Evolutionary conservation across 2,113 vertebrate genomes (phyloP).

Genomic region (Brienomyrus brachyistius): DNA sequence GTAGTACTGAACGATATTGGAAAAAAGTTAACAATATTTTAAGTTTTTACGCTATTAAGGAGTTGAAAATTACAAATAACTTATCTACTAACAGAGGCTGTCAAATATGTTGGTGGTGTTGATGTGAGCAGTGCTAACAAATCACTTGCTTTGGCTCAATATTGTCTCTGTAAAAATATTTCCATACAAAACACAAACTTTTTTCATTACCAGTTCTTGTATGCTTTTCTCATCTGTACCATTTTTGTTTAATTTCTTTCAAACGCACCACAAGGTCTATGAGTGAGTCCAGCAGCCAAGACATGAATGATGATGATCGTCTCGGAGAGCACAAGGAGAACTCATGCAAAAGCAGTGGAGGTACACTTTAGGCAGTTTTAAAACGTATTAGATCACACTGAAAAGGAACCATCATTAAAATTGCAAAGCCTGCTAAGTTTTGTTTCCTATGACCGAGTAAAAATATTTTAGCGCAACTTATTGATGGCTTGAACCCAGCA

Average conservation of each 20-base stretch:
- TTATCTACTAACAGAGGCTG: background rate
- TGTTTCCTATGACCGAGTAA: background rate
- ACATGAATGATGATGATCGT: background rate
- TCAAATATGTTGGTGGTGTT: background rate
- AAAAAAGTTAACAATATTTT: background rate
- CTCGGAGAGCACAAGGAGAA: background rate
- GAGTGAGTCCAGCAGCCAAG: background rate
- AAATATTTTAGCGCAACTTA: background rate
- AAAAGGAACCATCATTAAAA: background rate
- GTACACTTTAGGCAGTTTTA: no score
- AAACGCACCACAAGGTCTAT: background rate
- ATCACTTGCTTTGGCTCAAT: background rate
- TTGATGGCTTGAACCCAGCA: background rate
- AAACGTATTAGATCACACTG: background rate
- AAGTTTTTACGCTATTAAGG: background rate
- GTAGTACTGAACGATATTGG: background rate
- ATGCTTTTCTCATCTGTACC: no score
- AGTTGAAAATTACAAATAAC: background rate
- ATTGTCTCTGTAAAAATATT: background rate
- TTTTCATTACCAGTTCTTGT: background rate
- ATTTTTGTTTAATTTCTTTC: background rate
- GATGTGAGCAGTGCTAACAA: background rate
- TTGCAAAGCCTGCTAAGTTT: background rate
- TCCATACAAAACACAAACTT: background rate
- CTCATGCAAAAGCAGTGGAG: background rate